Percentiles rank a stretch among this genome's conserved stretches.
Evolutionary conservation across 2,797 vertebrate species (phyloP).

Genomic region (Microtus californicus): DNA sequence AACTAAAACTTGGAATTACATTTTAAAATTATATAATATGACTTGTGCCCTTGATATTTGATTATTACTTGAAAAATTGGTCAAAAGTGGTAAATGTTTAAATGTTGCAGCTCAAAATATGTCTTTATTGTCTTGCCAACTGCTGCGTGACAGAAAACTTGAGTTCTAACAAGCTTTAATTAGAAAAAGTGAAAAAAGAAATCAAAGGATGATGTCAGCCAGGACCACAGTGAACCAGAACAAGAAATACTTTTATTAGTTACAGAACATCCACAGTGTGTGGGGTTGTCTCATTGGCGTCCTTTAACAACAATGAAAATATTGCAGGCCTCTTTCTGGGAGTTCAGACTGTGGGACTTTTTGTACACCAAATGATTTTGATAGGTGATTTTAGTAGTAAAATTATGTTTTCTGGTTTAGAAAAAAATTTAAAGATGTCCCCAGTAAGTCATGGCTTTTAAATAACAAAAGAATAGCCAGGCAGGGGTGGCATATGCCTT

Average conservation of each 20-base stretch:
- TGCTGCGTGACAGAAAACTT: constrained; percentile 74
- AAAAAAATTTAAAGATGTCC: constrained; percentile 62
- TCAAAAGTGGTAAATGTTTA: constrained; percentile 76
- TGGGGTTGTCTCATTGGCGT: constrained; percentile 72
- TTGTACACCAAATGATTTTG: constrained; percentile 75
- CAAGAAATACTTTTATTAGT: constrained; percentile 79
- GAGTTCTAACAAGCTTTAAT: constrained; percentile 83
- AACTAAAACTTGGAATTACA: constrained; percentile 32
- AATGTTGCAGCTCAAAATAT: constrained; percentile 71
- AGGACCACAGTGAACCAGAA: constrained; percentile 77
- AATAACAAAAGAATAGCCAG: neutral
- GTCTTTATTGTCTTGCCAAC: constrained; percentile 81
- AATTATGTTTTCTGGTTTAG: constrained; percentile 75
- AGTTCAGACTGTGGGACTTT: constrained; percentile 65
- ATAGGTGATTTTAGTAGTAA: constrained; percentile 75
- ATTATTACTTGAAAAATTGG: constrained; percentile 78
- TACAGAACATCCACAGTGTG: constrained; percentile 72
- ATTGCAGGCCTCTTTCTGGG: constrained; percentile 69
- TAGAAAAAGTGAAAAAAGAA: constrained; percentile 53
- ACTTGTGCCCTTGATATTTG: constrained; percentile 30
- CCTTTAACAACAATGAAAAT: constrained; percentile 79
- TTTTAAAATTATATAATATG: constrained; percentile 62
- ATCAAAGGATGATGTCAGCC: constrained; percentile 80
- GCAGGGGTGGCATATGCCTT: too few species aligned
- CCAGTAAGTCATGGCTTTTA: constrained; percentile 59